Conservation (phyloP, 2,113 vertebrate genomes). For the Cephalopholis sonnerati region DNA sequence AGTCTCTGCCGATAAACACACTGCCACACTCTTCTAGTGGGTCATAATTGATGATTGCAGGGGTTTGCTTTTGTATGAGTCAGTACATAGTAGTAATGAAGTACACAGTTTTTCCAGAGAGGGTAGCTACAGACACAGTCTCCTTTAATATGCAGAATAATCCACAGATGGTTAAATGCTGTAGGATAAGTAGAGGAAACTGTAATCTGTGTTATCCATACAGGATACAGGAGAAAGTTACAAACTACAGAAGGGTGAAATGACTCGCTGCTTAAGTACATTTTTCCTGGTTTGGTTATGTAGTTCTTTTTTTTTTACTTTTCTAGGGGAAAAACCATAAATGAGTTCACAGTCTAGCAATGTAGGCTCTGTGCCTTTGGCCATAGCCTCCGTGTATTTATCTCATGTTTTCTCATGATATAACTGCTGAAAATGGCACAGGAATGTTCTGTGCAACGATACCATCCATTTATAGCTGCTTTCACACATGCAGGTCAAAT, state of each 20-base stretch:
- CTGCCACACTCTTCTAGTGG: no score
- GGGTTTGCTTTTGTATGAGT: no score
- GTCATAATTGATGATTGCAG: no score
- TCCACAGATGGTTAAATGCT: not conserved
- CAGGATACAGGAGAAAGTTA: not conserved
- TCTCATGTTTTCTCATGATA: conserved; percentile 11
- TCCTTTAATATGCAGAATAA: no score
- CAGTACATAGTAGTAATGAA: not conserved
- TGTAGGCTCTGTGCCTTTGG: conserved; percentile 5
- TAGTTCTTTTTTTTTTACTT: not conserved
- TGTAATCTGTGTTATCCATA: not conserved
- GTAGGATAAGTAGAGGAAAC: not conserved
- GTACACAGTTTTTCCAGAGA: not conserved
- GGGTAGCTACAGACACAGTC: not conserved
- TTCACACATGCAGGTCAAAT: conserved; percentile 12
- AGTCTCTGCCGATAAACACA: no score
- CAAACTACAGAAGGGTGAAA: not conserved
- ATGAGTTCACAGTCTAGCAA: conserved; percentile 17
- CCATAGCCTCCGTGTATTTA: conserved; percentile 6
- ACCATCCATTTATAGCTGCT: not conserved
- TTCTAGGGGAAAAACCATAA: not conserved
- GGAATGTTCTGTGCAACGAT: not conserved
- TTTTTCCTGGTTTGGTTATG: not conserved
- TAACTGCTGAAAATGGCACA: conserved; percentile 7
- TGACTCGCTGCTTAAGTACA: not conserved